phyloP scores from a whole-genome alignment of 2,113 vertebrate genomes.

The Pagrus major region DNA sequence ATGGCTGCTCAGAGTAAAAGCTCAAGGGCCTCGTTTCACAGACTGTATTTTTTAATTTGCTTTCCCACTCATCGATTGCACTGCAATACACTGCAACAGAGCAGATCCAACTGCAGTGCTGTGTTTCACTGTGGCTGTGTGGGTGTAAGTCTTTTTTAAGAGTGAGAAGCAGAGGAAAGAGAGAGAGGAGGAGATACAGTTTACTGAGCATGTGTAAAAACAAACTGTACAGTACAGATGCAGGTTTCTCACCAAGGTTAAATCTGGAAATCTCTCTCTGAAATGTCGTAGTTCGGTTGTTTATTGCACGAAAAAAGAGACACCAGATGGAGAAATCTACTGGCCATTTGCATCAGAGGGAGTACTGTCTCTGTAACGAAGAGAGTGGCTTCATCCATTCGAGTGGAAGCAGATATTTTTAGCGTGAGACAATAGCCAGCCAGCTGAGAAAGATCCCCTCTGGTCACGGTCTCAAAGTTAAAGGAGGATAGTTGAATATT shows the following conservation, averaged over 20 bases:
- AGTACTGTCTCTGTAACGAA: slow-evolving; percentile 51
- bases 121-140: slow-evolving; percentile 72
- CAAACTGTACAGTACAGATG: slow-evolving; percentile 52
- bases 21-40: slow-evolving; percentile 62
- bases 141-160: slow-evolving; percentile 73
- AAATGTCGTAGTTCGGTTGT: slow-evolving; percentile 24
- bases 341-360: slow-evolving; percentile 36
- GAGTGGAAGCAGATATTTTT: slow-evolving; percentile 69
- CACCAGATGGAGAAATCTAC: slow-evolving; percentile 52
- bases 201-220: slow-evolving; percentile 62
- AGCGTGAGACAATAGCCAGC: slow-evolving; percentile 61
- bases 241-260: slow-evolving; percentile 9
- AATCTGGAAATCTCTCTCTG: slow-evolving; percentile 27
- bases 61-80: slow-evolving; percentile 64
- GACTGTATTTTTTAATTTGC: slow-evolving; percentile 61
- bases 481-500: slow-evolving; percentile 58
- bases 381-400: slow-evolving; percentile 49
- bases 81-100: slow-evolving; percentile 70
- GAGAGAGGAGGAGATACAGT: slow-evolving; percentile 52
- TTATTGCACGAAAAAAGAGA: slow-evolving; percentile 16
- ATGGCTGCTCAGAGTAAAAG: slow-evolving; percentile 50
- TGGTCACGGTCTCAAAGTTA: slow-evolving; percentile 65
- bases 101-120: slow-evolving; percentile 68
- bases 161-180: slow-evolving; percentile 67
- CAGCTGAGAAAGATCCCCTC: slow-evolving; percentile 71